These are phyloP conservation scores for Rhabditoides inermis DNA, from an alignment of 2,888 invertebrate genomes.

Conservation along the genomic window DNA sequence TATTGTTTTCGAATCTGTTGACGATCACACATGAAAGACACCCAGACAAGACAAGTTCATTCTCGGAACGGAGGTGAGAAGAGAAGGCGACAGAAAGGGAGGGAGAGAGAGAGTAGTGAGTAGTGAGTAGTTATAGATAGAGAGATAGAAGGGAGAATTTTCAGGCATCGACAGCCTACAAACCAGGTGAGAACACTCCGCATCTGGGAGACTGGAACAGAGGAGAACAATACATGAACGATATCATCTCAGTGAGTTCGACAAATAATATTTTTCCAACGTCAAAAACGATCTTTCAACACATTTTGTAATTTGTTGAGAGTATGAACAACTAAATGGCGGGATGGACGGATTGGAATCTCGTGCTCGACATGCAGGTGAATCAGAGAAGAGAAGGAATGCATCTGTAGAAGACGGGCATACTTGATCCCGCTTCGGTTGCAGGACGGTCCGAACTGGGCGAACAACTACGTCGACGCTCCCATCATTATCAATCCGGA, in stretches of 20 bases:
- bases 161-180: conserved; percentile 22
- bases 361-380: conserved; percentile 61
- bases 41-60: conserved; percentile 67
- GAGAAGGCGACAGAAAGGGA: too few relatives aligned
- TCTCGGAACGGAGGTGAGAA: conserved; percentile 74
- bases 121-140: background rate
- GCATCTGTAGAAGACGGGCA: background rate
- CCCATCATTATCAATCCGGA: conserved; percentile 65
- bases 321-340: conserved; percentile 68
- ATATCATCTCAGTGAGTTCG: conserved; percentile 50
- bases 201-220: conserved; percentile 69
- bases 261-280: background rate
- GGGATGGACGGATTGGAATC: conserved; percentile 84
- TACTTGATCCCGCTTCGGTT: background rate
- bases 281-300: too few relatives aligned
- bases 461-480: conserved; percentile 70
- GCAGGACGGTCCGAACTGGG: conserved; percentile 57
- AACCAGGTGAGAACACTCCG: conserved; percentile 54
- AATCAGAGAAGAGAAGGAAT: background rate
- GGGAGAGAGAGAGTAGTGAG: conserved; percentile 56
- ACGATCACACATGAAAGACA: conserved; percentile 60
- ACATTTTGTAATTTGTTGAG: too few relatives aligned
- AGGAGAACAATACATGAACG: conserved; percentile 63
- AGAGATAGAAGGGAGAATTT: too few relatives aligned
- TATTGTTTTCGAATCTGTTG: too few relatives aligned